phyloP scores from a whole-genome alignment of 2,797 vertebrate genomes.

The Toxotes lorentzi region DNA sequence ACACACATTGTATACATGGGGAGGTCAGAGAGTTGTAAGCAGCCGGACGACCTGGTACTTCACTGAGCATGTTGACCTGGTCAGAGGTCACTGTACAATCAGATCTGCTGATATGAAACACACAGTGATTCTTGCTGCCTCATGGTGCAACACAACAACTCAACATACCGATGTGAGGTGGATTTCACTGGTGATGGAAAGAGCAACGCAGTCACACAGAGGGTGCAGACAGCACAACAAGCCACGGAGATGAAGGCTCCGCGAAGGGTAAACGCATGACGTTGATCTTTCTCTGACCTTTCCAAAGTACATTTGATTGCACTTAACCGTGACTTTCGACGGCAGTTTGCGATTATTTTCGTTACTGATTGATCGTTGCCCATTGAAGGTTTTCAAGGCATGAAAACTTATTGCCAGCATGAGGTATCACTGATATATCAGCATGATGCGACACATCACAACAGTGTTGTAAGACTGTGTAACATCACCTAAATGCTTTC shows the following conservation, averaged over 20 bases:
- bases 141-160: not conserved
- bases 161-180: not conserved
- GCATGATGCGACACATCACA: not conserved
- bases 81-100: constrained; percentile 15
- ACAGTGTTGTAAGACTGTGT: not conserved
- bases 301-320: not conserved
- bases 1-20: not conserved
- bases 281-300: not conserved
- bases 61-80: not conserved
- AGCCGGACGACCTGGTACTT: constrained; percentile 1
- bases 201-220: not conserved
- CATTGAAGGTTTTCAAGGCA: not conserved
- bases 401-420: fast-evolving
- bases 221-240: not conserved
- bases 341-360: not conserved
- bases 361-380: not conserved
- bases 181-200: not conserved
- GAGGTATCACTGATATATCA: not conserved
- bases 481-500: not conserved
- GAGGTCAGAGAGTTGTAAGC: constrained; percentile 3
- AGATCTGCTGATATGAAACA: constrained; percentile 3
- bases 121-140: not conserved
- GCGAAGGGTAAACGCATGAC: too few relatives aligned
- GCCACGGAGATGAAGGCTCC: not conserved
- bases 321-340: not conserved